Evolutionary conservation across 2,113 vertebrate species (phyloP).

Genomic region (Rhizomys pruinosus): DNA sequence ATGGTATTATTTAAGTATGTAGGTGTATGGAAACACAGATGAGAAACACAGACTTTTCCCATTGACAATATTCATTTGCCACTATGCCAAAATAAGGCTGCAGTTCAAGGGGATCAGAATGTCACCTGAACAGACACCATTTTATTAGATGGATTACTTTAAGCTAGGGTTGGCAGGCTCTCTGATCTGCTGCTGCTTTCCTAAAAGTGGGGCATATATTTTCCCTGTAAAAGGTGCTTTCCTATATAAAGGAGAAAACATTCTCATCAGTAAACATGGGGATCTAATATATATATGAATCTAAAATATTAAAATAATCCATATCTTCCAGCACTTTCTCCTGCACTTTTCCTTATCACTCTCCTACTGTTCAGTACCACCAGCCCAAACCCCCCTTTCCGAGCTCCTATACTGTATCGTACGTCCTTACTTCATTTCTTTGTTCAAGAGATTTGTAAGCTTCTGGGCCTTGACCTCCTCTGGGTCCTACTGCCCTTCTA

Average conservation of each 20-base stretch:
- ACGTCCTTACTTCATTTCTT: background rate
- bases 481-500: background rate
- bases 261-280: background rate
- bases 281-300: background rate
- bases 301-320: background rate
- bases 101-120: background rate
- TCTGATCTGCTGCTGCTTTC: background rate
- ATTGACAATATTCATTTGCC: conserved; percentile 27
- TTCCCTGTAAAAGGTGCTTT: background rate
- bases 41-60: background rate
- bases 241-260: background rate
- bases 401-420: background rate
- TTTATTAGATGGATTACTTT: background rate
- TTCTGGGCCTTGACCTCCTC: background rate
- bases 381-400: background rate
- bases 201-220: background rate
- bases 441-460: background rate
- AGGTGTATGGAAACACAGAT: background rate
- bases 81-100: background rate
- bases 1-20: background rate
- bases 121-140: background rate
- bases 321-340: background rate
- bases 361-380: background rate
- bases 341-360: background rate
- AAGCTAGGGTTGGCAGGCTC: background rate